Base-by-base conservation (phyloP, 2,113 vertebrate species). In the Aegithalos caudatus region DNA sequence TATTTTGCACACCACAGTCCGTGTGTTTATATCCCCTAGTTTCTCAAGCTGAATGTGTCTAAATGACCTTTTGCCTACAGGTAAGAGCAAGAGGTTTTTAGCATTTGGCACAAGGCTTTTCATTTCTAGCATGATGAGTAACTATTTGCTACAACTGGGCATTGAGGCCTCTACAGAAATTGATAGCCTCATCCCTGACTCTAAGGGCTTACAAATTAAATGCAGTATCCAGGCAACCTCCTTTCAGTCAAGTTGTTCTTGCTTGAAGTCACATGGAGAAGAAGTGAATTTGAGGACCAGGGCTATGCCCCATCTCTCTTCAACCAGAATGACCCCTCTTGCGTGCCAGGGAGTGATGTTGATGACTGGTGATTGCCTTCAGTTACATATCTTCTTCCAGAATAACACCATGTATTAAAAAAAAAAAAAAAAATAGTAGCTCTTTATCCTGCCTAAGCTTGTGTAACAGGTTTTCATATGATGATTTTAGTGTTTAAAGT, bases 381-480 rank as follows among this genome's bases (percentile, higher is more conserved):
- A 69, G 62, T 54, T 51, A 24, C 37, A 9, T 37, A 48, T 73
- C 72, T 83, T 28, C 64, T 88, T 80, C 71, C 60, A 91, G 64
- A 94, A 90, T 78, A 95, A 51, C 11, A 76, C 12, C 8, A 12
- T 14, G 24, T n/a, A n/a, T 58, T 35, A 11, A 29, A 20, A 28
- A 20, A 35, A 29, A 27, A 51, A 51, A 11, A 31, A 7, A 40
- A 47, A 83, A 33, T 7, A n/a, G 9, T 81, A 74, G 64, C 50
- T 80, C 31, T 77, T 96, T 94, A 66, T 91, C 81, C 53, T 83
- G n/a, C 27, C 42, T 83, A 56, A 85, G 78, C 58, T 84, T 81
- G 80, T 70, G 57, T 84, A 96, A 86, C 78, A 82, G 90, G 85
- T 90, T 95, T 88, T 90, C 71, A 58, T 61, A 37, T 47, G 35